Base-by-base conservation (phyloP, 1,140 invertebrate genomes). In the Tetramorium alpestre region DNA sequence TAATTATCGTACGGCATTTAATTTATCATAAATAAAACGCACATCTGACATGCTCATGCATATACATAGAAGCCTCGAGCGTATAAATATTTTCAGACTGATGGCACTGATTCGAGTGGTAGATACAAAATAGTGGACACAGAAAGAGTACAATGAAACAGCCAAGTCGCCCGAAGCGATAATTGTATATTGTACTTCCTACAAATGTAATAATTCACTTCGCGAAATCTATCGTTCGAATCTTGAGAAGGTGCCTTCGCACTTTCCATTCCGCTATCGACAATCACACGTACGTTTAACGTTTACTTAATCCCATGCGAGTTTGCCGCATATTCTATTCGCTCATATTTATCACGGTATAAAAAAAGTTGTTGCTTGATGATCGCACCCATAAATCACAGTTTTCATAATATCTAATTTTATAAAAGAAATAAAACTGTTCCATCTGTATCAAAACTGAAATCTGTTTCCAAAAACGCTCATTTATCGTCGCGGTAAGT, bases 171-270 rank as follows among this genome's bases (percentile, higher is more conserved):
- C 18, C 25, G 8, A 16, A 44, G 69, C 80, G 54, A 62, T 84
- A 84, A 84, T 84, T 84, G 80, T 49, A 73, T 10, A 44, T 38
- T 73, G 69, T 44, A 84, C 80, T 84, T 75, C 69, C 69, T 84
- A 18, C 54, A 84, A 84, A 84, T 28, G 80, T 73, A 73, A 84
- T 84, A 84, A 84, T 84, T 84, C 54, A 84, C 18, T 38, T 60
- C 11, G 54, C 25, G 22, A 84, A 75, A 84, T 84, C 80, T 84
- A 84, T 75, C 69, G 25, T 60, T 49, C 41, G 25, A 22, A 84
- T 84, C 80, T 84, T 49, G 41, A 73, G n/a, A 58, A 28, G 54
- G 80, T 44, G 70, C 69, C 56, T 60, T 75, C 41, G 18, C 44
- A 75, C 25, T 73, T 60, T 84, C 54, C 44, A 73, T 62, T 75